Conservation (phyloP, 2,888 invertebrate genomes). For the Aleiodes alternator region DNA sequence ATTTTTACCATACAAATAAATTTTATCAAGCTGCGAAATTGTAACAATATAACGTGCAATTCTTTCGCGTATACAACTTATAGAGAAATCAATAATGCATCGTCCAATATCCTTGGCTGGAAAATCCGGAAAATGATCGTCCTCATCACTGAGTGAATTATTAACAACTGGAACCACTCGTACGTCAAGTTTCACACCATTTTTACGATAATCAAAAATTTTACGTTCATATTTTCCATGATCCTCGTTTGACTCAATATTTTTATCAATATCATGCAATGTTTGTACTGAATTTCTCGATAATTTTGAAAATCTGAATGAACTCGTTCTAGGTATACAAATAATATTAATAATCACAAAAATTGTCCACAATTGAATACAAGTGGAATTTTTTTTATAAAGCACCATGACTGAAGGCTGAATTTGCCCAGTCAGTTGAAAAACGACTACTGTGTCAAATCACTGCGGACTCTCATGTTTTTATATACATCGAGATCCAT, state of each 20-base stretch:
- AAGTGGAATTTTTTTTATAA: not conserved
- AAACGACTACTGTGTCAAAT: conserved; percentile 45
- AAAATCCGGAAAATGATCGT: conserved; percentile 77
- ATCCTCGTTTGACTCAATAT: conserved; percentile 56
- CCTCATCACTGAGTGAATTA: conserved; percentile 55
- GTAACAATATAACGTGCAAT: conserved; percentile 78
- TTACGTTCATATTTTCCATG: conserved; percentile 53
- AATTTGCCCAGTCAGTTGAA: conserved; percentile 26
- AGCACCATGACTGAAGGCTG: conserved; percentile 30
- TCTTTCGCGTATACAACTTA: conserved; percentile 79
- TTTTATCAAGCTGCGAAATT: conserved; percentile 77
- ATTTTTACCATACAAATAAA: conserved; percentile 78
- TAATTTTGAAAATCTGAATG: conserved; percentile 28
- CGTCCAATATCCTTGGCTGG: conserved; percentile 74
- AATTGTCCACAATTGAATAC: not conserved
- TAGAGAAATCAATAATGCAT: conserved; percentile 78
- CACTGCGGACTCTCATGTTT: conserved; percentile 41
- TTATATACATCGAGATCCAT: conserved; percentile 72
- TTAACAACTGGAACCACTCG: conserved; percentile 63
- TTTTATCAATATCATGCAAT: conserved; percentile 53
- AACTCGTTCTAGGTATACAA: not conserved
- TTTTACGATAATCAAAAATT: conserved; percentile 66
- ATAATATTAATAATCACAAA: conserved; percentile 19
- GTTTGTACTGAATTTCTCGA: conserved; percentile 48
- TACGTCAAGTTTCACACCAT: conserved; percentile 68